phyloP scores from a whole-genome alignment of 1,140 invertebrate species.

The Aphis gossypii region DNA sequence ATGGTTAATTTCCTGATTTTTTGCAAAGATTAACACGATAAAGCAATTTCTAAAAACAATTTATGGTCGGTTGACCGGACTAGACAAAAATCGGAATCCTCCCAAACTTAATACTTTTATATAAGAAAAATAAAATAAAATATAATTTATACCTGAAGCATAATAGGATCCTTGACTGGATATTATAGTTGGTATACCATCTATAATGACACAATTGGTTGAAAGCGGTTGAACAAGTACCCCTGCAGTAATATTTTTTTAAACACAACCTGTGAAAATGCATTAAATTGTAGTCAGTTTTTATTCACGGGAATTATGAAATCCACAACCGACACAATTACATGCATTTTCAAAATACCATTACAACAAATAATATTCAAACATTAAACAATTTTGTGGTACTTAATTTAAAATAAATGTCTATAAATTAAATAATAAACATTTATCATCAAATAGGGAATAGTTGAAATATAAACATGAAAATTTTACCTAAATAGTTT shows the following conservation, averaged over 20 bases:
- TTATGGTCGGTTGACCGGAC: background rate
- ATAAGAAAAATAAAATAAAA: background rate
- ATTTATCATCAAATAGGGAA: background rate
- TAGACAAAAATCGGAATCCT: background rate
- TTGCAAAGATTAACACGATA: background rate
- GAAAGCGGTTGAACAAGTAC: slow-evolving; percentile 32
- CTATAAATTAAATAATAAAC: background rate
- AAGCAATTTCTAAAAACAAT: background rate
- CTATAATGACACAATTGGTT: slow-evolving; percentile 25
- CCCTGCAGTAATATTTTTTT: slow-evolving; percentile 55
- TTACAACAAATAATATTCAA: background rate
- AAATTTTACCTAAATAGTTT: background rate
- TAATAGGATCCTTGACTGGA: background rate
- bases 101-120: background rate
- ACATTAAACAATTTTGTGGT: background rate
- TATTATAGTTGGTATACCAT: background rate
- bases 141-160: slow-evolving; percentile 41
- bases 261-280: slow-evolving; percentile 54
- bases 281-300: slow-evolving; percentile 54
- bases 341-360: slow-evolving; percentile 48
- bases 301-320: background rate
- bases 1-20: background rate
- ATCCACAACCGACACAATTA: slow-evolving; percentile 40
- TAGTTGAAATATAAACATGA: too few species aligned
- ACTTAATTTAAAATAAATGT: background rate